Evolutionary conservation across 1,140 invertebrate genomes (phyloP).

Genomic region (Ganaspis sp.): DNA sequence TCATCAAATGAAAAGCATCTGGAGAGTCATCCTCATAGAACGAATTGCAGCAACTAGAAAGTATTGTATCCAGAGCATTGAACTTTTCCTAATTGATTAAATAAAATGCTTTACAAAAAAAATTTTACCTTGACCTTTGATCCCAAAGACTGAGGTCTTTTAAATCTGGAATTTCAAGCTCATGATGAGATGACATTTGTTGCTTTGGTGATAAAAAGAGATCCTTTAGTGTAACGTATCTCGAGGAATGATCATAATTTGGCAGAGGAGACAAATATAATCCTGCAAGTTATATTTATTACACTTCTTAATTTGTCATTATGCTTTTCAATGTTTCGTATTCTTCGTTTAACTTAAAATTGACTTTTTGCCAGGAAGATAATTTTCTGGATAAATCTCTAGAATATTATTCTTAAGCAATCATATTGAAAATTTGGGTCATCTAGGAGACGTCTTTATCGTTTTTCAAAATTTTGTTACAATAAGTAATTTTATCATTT

Average conservation of each 20-base stretch:
- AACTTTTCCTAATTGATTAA: conserved; percentile 1
- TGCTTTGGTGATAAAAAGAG: conserved; percentile 55
- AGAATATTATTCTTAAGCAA: not conserved
- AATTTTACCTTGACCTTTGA: conserved; percentile 35
- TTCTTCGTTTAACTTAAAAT: not conserved
- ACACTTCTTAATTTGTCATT: not conserved
- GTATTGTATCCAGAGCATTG: not conserved
- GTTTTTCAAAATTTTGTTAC: not conserved
- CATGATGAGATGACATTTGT: not conserved
- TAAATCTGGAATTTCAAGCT: not conserved
- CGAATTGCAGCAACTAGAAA: conserved; percentile 20
- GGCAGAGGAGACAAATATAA: conserved; percentile 3
- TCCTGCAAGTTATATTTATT: conserved; percentile 9
- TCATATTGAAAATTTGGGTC: conserved; percentile 6
- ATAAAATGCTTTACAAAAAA: conserved; percentile 21
- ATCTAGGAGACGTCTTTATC: not conserved
- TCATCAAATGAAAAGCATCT: conserved; percentile 10
- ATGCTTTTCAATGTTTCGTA: not conserved
- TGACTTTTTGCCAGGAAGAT: conserved; percentile 33
- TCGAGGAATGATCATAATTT: conserved; percentile 53
- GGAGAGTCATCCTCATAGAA: not conserved
- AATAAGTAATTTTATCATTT: too few relatives aligned
- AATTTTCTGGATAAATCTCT: conserved; percentile 8
- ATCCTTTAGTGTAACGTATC: conserved; percentile 65
- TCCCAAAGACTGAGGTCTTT: conserved; percentile 35